phyloP scores from a whole-genome alignment of 92 coral and sea anemone species.

The Zoanthus sociatus region DNA sequence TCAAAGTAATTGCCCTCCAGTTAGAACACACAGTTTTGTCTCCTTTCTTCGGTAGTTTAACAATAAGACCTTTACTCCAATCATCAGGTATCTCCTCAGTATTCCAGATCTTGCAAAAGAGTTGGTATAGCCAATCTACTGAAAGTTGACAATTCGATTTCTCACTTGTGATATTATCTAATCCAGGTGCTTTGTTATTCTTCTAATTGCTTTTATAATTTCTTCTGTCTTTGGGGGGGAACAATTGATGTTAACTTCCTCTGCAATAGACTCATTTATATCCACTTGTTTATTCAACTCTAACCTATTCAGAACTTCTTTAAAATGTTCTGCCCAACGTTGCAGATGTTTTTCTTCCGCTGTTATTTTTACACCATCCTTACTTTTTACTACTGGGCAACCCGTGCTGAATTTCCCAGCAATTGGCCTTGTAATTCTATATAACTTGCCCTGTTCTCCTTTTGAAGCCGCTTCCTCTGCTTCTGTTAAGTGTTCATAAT shows the following conservation, averaged over 20 bases:
- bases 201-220: not conserved
- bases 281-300: not conserved
- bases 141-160: too few species aligned
- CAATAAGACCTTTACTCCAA: too few species aligned
- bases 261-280: not conserved
- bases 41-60: too few species aligned
- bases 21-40: too few species aligned
- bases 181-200: too few species aligned
- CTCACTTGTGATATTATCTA: too few species aligned
- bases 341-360: not conserved
- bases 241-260: not conserved
- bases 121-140: too few species aligned
- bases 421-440: not conserved
- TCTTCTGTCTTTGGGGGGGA: not conserved
- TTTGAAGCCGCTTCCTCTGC: conserved; percentile 2
- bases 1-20: too few species aligned
- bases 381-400: not conserved
- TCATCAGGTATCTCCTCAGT: too few species aligned
- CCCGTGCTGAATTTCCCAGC: not conserved
- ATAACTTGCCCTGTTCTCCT: not conserved
- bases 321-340: conserved; percentile 1
- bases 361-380: not conserved
- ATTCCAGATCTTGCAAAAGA: too few species aligned
- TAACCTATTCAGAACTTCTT: not conserved
- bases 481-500: not conserved